Base-by-base conservation (phyloP, 2,113 vertebrate genomes). In the Sinosuthora webbiana region DNA sequence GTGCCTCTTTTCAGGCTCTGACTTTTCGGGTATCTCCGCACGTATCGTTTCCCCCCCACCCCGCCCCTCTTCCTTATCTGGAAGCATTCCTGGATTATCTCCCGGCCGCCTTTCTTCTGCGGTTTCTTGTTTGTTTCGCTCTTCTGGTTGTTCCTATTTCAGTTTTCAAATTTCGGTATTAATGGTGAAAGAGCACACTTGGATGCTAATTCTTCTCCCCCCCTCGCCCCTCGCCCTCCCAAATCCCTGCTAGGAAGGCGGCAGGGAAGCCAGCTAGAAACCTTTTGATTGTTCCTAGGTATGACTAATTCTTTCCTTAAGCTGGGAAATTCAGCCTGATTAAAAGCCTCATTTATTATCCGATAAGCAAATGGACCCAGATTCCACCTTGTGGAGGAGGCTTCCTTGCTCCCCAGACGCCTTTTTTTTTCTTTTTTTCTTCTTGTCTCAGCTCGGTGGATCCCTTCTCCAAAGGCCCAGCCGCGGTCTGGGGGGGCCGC, bases 21-120 rank as follows among this genome's bases (percentile, higher is more conserved):
- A 93, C 90, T 97, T 94, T 94, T 83, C 82, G 84, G 91, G 69
- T 96, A 80, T 89, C 94, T 93, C 94, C 56, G 74, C 76, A 83
- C 71, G 21, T 89, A 87, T 96, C 95, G 31, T 39, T 22, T 7
- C 50, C 56, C 18, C 4, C 6, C 30, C 33, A 6, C 15, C 15
- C 25, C 15, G 15, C 50, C 50, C 27, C 56, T 6, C 5, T 55
- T 30, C 89, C 96, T 98, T 97, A 98, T 98, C 98, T 89, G 80
- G 80, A 41, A 56, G 82, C 97, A 97, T 98, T 98, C 97, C 97
- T 97, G 68, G 76, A 94, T 92, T 98, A 98, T 98, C 98, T 97
- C 96, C 53, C 57, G 10, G 37, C 79, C 87, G 90, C 96, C 86
- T 95, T 97, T 89, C 65, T 97, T 97, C 96, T 96, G 94, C 93